These are phyloP conservation scores for Drosophila falleni DNA, from an alignment of 2,888 invertebrate genomes.

Conservation along the genomic window DNA sequence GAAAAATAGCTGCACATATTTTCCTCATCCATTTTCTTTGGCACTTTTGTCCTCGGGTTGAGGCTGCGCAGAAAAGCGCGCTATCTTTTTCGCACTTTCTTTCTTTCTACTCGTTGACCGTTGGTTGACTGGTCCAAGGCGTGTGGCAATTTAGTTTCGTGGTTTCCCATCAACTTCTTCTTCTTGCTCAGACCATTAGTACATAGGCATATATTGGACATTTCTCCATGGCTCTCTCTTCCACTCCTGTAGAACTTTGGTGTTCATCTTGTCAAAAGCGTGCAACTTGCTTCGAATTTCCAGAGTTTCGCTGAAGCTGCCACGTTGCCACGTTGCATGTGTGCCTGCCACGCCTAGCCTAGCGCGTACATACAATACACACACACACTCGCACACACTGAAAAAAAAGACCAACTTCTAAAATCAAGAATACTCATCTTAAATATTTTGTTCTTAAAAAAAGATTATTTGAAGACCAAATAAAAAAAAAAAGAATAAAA, in stretches of 20 bases:
- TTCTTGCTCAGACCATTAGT: slow-evolving; percentile 41
- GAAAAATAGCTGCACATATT: neutral
- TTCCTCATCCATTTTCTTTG: neutral
- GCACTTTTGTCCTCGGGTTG: neutral
- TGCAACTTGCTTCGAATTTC: slow-evolving; percentile 61
- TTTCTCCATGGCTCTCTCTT: neutral
- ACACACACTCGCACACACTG: slow-evolving; percentile 14
- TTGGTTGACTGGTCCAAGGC: slow-evolving; percentile 35
- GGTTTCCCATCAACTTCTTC: slow-evolving; percentile 70
- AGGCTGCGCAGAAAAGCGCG: slow-evolving; percentile 70
- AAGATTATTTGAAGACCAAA: too few relatives aligned
- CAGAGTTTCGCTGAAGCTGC: slow-evolving; percentile 46
- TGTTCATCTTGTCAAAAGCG: slow-evolving; percentile 67
- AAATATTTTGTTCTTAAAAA: too few relatives aligned
- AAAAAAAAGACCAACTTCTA: too few relatives aligned
- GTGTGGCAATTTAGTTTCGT: slow-evolving; percentile 75
- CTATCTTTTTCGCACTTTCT: slow-evolving; percentile 76
- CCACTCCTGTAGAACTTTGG: neutral
- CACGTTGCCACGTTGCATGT: slow-evolving; percentile 14
- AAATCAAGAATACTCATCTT: too few relatives aligned
- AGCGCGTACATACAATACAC: slow-evolving; percentile 45
- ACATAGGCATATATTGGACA: slow-evolving; percentile 50
- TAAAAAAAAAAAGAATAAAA: too few relatives aligned
- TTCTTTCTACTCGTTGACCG: neutral
- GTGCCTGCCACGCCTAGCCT: slow-evolving; percentile 62